phyloP scores from a whole-genome alignment of 2,113 vertebrate genomes.

The Monopterus albus region DNA sequence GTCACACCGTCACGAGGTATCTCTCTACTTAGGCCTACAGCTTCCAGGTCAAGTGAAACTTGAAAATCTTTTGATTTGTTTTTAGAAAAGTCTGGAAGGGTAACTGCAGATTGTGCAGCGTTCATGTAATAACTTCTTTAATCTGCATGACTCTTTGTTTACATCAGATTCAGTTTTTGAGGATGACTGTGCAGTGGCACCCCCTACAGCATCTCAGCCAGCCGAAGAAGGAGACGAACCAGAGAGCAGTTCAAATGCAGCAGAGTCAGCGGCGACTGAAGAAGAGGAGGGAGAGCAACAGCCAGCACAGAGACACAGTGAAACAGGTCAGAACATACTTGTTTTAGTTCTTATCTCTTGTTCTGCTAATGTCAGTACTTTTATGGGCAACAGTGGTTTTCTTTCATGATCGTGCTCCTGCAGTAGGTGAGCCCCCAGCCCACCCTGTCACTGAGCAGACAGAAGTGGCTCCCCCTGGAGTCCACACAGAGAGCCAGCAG shows the following conservation, averaged over 20 bases:
- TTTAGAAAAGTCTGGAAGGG: too few relatives aligned
- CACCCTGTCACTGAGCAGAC: constrained; percentile 65
- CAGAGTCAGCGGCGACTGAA: constrained; percentile 26
- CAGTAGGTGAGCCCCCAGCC: constrained; percentile 45
- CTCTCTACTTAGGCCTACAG: not conserved
- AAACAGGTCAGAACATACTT: constrained; percentile 25
- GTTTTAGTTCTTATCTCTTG: not conserved
- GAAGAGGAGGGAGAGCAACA: constrained; percentile 47
- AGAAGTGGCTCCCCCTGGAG: constrained; percentile 63
- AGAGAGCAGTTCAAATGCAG: constrained; percentile 22
- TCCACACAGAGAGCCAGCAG: constrained; percentile 82
- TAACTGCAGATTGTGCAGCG: not conserved
- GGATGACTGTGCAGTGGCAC: constrained; percentile 45
- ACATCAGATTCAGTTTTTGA: constrained; percentile 63
- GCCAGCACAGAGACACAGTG: constrained; percentile 15
- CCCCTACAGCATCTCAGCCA: constrained; percentile 11
- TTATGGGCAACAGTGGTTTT: not conserved
- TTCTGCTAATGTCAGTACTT: not conserved
- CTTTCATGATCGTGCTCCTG: not conserved
- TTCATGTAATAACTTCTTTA: not conserved
- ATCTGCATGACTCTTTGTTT: not conserved
- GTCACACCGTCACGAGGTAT: constrained; percentile 63
- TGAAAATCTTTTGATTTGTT: not conserved
- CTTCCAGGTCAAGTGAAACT: not conserved
- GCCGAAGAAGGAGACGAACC: constrained; percentile 36